These are phyloP conservation scores for Pinna nobilis DNA, from an alignment of 1,140 invertebrate species.

Conservation along the genomic window DNA sequence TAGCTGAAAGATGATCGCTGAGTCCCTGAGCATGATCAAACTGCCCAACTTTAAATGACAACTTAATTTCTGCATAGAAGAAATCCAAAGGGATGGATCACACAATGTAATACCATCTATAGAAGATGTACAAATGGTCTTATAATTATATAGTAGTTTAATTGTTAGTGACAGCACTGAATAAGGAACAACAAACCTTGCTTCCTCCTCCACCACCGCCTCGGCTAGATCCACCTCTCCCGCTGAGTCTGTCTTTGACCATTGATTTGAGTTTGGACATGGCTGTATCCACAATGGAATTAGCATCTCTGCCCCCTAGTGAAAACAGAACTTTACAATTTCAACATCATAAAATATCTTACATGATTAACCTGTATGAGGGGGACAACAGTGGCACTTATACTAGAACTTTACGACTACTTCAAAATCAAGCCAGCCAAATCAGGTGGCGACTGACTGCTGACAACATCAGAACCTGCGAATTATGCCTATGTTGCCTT, in stretches of 20 bases:
- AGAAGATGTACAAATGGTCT: not conserved
- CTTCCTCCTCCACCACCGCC: constrained; percentile 56
- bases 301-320: constrained; percentile 85
- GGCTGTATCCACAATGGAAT: constrained; percentile 89
- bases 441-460: too few relatives aligned
- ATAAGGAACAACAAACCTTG: constrained; percentile 34
- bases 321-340: not conserved
- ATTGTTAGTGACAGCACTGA: not conserved
- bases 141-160: not conserved
- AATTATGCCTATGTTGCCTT: too few relatives aligned
- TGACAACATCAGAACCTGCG: not conserved
- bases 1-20: too few relatives aligned
- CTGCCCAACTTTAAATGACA: too few relatives aligned
- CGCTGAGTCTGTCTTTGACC: constrained; percentile 80
- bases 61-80: too few relatives aligned
- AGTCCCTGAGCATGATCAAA: too few relatives aligned
- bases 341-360: not conserved
- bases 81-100: too few relatives aligned
- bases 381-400: not conserved
- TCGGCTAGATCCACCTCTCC: constrained; percentile 62
- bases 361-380: not conserved
- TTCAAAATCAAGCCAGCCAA: too few relatives aligned
- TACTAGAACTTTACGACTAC: not conserved
- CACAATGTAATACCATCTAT: too few relatives aligned
- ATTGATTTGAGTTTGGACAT: constrained; percentile 83